phyloP scores from a whole-genome alignment of 2,888 invertebrate species.

The Stictocephala bisonia region DNA sequence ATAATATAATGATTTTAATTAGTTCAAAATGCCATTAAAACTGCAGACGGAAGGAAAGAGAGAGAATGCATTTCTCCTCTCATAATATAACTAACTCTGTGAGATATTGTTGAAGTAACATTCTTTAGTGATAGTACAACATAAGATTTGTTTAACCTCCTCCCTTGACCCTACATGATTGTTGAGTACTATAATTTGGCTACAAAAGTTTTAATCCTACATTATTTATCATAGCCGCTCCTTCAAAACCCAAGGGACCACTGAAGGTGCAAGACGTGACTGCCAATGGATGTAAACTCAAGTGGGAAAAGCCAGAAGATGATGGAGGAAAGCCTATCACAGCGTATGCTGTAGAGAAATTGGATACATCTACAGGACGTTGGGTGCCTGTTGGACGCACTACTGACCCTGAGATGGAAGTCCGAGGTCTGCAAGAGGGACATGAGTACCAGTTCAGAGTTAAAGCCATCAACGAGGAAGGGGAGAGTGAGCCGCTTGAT shows the following conservation, averaged over 20 bases:
- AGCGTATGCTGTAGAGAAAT: conserved; percentile 94
- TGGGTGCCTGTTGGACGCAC: conserved; percentile 95
- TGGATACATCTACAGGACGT: conserved; percentile 90
- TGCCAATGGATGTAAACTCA: conserved; percentile 88
- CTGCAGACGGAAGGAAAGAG: no score
- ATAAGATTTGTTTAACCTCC: no score
- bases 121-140: no score
- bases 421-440: conserved; percentile 89
- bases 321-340: conserved; percentile 94
- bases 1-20: no score
- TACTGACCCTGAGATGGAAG: conserved; percentile 87
- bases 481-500: conserved; percentile 93
- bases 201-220: no score
- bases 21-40: no score
- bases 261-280: conserved; percentile 89
- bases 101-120: no score
- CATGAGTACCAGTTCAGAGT: conserved; percentile 95
- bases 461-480: conserved; percentile 93
- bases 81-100: no score
- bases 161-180: no score
- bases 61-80: no score
- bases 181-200: no score
- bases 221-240: conserved; percentile 70
- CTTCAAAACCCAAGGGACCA: conserved; percentile 89
- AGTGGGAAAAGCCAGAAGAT: conserved; percentile 95